These are phyloP conservation scores for Ianthella basta DNA, from an alignment of 37 sponge, comb jelly and placozoan species.

Conservation along the genomic window DNA sequence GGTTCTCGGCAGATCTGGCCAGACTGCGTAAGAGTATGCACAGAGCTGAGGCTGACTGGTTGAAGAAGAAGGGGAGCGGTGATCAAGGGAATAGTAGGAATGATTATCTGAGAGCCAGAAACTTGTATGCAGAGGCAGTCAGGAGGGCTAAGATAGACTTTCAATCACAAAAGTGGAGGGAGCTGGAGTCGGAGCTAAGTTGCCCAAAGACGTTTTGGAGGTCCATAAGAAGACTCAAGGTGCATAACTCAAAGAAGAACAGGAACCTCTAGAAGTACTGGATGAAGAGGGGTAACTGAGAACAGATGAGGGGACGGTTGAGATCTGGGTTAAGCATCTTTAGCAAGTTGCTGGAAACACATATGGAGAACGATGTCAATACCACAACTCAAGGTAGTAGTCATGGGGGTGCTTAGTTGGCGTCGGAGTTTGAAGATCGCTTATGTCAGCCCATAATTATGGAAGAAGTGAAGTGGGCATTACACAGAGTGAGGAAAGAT, in stretches of 20 bases:
- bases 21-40: conserved; percentile 30
- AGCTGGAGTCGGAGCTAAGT: conserved; percentile 28
- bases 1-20: conserved; percentile 18
- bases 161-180: conserved; percentile 24
- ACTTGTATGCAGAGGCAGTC: conserved; percentile 16
- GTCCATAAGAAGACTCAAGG: conserved; percentile 20
- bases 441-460: conserved; percentile 26
- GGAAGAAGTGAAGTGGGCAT: conserved; percentile 25
- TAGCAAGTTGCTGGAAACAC: conserved; percentile 22
- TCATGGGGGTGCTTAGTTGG: conserved; percentile 3
- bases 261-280: conserved; percentile 24
- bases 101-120: conserved; percentile 25
- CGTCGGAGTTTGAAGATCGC: conserved; percentile 20
- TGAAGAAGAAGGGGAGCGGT: conserved; percentile 28
- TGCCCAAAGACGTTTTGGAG: conserved; percentile 27
- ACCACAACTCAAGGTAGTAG: conserved; percentile 6
- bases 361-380: conserved; percentile 24
- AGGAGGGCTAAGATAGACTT: conserved; percentile 17
- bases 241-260: conserved; percentile 23
- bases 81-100: conserved; percentile 27
- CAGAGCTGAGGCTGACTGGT: conserved; percentile 25
- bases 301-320: conserved; percentile 13
- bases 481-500: conserved; percentile 27
- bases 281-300: conserved; percentile 22
- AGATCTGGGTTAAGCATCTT: conserved; percentile 26